Evolutionary conservation across 2,113 vertebrate species (phyloP), one percentile per base, ranked within the genome.

Genomic region (Tetrao urogallus): DNA sequence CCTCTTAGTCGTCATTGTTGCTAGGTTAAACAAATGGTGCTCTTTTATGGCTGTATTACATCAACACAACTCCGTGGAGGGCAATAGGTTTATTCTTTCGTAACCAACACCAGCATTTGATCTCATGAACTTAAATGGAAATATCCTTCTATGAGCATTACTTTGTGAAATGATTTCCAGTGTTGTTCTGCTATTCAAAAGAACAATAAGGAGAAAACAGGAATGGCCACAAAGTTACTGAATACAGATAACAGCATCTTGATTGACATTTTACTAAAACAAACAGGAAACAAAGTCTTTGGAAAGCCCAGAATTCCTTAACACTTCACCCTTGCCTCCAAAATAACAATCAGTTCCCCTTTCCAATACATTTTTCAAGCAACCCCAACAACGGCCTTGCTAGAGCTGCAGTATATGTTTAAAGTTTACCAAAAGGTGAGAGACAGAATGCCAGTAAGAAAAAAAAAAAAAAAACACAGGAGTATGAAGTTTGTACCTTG

Each of bases 401-500:
- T 84, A 4, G 2, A 81, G 27, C 47, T 66, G 43, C 64, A 79
- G 15, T 0, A 2, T 1, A 11, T 4, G 94, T 96, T 97, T 96
- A 97, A 97, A 96, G 69, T 98, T 98, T 98, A 97, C 93, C 89
- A 45, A 95, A 90, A 85, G 61, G 91, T 97, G 75, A 79, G 67
- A 93, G 60, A 74, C n/a, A 70, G 76, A 95, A 95, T 87, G 88
- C 64, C 95, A 94, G 83, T 61, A 86, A 42, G 92, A 97, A 89
- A 40, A 94, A 97, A 97, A 97, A 20, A 20, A 40, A 40, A n/a
- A n/a, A n/a, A n/a, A n/a, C 38, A 43, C 96, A 97, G 88, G 89
- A 93, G 64, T 88, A 97, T 97, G 96, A 97, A 95, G 97, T 97
- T 97, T 98, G 97, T 97, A 98, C 97, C 97, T 97, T 98, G 97